Evolutionary conservation across 2,888 invertebrate species (phyloP), one percentile per base, ranked within the genome.

Genomic region (Pardosa pseudoannulata): DNA sequence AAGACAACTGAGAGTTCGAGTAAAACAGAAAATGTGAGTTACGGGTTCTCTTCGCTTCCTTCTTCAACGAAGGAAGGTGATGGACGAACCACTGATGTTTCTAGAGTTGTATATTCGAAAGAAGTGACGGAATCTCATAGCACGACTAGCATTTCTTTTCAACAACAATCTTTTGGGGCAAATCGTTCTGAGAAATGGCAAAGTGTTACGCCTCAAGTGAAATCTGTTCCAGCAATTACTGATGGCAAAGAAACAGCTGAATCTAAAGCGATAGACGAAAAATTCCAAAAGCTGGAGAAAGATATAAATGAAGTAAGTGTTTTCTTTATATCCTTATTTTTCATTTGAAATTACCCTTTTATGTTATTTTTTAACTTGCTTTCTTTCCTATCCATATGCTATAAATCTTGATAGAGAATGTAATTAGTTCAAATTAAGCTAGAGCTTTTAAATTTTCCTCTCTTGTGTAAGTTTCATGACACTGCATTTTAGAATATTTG

Each of bases 51-150:
- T 7, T 56, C 85, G 2, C 62, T 46, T 27, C 74, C 86, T 23
- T 41, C 56, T 23, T 32, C 68, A 19, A n/a, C 74, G 16, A 41
- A 46, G 41, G 74, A 78, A n/a, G 28, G 65, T 23, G 76, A 72
- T 31, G 41, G 67, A 29, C 50, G 41, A 19, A 64, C 23, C 11
- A 73, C 78, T 0, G 87, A 87, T n/a, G 56, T 82, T 31, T 87
- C 87, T 6, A 72, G 67, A 70, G 78, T 87, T n/a, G 39, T 76
- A 13, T 87, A 87, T 79, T 82, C 87, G 1, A 87, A 87, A 64
- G 87, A 87, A 78, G 65, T 74, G 16, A 81, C 87, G 1, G 87
- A 87, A 78, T 73, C 82, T 0, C 79, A 79, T 1, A 87, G 80
- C 27, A 82, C 67, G 46, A 87, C 87, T 0, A 81, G 81, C 19